These are phyloP conservation scores for Pristionchus maxplancki DNA, from an alignment of 2,888 invertebrate species.

Conservation along the genomic window DNA sequence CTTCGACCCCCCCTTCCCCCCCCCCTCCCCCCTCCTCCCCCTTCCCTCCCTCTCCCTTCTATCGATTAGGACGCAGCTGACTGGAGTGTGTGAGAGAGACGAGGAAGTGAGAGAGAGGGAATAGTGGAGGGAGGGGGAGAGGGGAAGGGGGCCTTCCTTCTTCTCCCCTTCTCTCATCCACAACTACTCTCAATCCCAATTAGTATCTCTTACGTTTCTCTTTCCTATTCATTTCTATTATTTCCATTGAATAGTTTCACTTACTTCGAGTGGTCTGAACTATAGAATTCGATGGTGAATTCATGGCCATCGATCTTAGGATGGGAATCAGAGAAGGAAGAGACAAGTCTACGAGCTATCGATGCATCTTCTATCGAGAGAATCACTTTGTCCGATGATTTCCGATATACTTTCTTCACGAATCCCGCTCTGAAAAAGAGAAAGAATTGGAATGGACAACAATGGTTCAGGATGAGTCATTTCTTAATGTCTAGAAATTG, in stretches of 20 bases:
- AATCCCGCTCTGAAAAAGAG: neutral
- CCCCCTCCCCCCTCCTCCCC: neutral
- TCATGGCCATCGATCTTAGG: constrained; percentile 30
- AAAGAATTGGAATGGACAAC: neutral
- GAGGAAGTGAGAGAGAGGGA: neutral
- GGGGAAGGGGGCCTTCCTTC: neutral
- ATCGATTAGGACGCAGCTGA: constrained; percentile 50
- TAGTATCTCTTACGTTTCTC: constrained; percentile 34
- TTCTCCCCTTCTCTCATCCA: neutral
- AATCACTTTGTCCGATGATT: neutral
- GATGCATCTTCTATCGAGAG: neutral
- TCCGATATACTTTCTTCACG: neutral
- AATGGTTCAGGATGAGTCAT: neutral
- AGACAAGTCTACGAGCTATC: neutral
- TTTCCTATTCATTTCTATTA: neutral
- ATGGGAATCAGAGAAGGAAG: neutral
- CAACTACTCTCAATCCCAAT: constrained; percentile 33
- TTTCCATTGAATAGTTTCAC: neutral
- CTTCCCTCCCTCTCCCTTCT: neutral
- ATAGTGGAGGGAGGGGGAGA: neutral
- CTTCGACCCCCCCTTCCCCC: neutral
- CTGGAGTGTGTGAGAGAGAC: constrained; percentile 31
- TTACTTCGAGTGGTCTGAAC: neutral
- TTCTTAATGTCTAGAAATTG: neutral
- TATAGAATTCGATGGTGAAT: constrained; percentile 7